Conservation (phyloP, 2,797 vertebrate genomes). For the Kryptolebias ocellatus region DNA sequence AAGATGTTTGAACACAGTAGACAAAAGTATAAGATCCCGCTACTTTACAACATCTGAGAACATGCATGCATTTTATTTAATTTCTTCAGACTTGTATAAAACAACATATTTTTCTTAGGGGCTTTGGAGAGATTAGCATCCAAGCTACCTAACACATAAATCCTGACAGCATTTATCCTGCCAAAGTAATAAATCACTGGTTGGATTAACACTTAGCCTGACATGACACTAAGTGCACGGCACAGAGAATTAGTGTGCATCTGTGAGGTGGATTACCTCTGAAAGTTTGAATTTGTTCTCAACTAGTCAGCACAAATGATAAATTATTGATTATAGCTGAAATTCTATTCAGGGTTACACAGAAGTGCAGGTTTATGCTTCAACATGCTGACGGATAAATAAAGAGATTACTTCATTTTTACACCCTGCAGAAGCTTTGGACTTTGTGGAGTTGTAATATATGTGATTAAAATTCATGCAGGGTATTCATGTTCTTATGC, state of each 20-base stretch:
- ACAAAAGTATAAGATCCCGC: conserved; percentile 1
- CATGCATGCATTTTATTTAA: conserved; percentile 5
- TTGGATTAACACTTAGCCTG: conserved; percentile 53
- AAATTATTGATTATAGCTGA: background rate
- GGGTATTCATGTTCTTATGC: background rate
- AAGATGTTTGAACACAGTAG: background rate
- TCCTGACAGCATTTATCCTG: conserved; percentile 36
- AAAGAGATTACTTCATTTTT: background rate
- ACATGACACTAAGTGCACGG: conserved; percentile 22
- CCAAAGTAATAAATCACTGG: conserved; percentile 53
- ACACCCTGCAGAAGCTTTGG: background rate
- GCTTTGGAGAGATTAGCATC: conserved; percentile 11
- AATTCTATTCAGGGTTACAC: background rate
- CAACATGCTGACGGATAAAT: background rate
- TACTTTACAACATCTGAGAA: background rate
- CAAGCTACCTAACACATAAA: conserved; percentile 37
- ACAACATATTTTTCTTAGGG: conserved; percentile 13
- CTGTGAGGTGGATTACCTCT: conserved; percentile 15
- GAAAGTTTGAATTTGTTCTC: background rate
- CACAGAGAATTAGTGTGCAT: conserved; percentile 48
- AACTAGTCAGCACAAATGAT: background rate
- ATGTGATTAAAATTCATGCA: background rate
- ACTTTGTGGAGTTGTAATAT: background rate
- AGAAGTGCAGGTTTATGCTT: background rate
- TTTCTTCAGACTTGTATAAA: conserved; percentile 10